A percentile compares a stretch with the other conserved stretches of the same genome.
These are phyloP conservation scores for Spondyliosoma cantharus DNA, from an alignment of 2,797 vertebrate genomes.

Conservation along the genomic window DNA sequence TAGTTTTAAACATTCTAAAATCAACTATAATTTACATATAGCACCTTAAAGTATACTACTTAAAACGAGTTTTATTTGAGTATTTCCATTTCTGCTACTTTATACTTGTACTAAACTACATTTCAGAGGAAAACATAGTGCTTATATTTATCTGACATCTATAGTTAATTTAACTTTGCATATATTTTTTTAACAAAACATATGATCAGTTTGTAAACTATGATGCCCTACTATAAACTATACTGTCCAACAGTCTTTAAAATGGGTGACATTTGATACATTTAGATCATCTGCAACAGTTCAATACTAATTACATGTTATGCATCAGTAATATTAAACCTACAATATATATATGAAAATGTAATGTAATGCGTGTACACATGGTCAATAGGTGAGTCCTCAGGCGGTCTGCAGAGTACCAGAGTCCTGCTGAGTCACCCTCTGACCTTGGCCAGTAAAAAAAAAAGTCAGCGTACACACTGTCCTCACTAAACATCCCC, in stretches of 20 bases:
- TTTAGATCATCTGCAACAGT: no score
- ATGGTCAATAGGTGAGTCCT: slow-evolving; percentile 10
- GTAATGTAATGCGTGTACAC: no score
- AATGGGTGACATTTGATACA: no score
- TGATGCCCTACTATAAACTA: no score
- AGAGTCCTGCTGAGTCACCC: slow-evolving; percentile 22
- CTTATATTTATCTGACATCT: background rate
- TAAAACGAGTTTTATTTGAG: no score
- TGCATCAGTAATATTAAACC: background rate
- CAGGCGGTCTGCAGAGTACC: slow-evolving; percentile 24
- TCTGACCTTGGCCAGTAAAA: slow-evolving; percentile 45
- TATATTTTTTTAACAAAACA: background rate
- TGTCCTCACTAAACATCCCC: slow-evolving; percentile 26
- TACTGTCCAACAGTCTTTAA: no score
- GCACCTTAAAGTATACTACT: no score
- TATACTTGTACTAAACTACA: background rate
- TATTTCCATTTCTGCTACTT: background rate
- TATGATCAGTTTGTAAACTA: background rate
- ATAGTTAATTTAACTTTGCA: background rate
- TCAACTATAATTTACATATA: no score
- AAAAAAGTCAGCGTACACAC: slow-evolving; percentile 41
- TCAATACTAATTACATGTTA: no score
- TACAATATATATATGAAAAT: no score
- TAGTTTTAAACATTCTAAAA: no score
- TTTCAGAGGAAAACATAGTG: background rate